Evolutionary conservation across 1,140 invertebrate species (phyloP), one percentile per base, ranked within the genome.

Genomic region (Drosophila prosaltans): DNA sequence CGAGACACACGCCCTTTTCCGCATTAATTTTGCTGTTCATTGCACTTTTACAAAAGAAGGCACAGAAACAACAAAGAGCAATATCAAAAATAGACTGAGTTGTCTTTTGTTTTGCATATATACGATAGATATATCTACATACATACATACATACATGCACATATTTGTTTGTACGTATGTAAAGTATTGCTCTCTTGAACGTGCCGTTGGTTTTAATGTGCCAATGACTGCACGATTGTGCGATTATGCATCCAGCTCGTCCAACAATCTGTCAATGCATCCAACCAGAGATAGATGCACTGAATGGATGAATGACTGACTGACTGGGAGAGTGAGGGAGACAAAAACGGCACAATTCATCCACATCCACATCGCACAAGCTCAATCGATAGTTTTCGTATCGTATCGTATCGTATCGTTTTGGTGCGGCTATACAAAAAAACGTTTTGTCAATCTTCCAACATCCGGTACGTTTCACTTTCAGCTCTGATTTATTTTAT

Each of bases 391-490:
- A 65, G 83, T 80, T 84, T 69, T 41, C 69, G 28, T 63, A n/a
- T 21, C 8, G 54, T 16, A 16, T 16, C 8, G 54, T 16, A 16
- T 16, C 39, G 24, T 48, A 51, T 32, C 58, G 60, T 60, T 57
- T 36, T 32, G 43, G 45, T 70, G 45, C 58, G 66, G 64, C 45
- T 7, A 51, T 16, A 48, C 1, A 21, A 6, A 48, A 61, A 64
- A 65, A 51, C 69, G 68, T 74, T 83, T 85, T 86, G 82, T 86
- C 82, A 86, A 88, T 88, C 84, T 80, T 24, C 61, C 80, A 83
- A 86, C 83, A 86, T 86, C 82, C 82, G 82, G 82, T 88, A 81
- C 82, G 83, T 86, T 86, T 86, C 83, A 88, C 82, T 86, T 86
- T 88, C 80, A 59, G 67, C 80, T 76, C 72, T 88, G 83, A 88